Evolutionary conservation across 2,113 vertebrate species (phyloP).

Genomic region (Microcebus griseorufus): DNA sequence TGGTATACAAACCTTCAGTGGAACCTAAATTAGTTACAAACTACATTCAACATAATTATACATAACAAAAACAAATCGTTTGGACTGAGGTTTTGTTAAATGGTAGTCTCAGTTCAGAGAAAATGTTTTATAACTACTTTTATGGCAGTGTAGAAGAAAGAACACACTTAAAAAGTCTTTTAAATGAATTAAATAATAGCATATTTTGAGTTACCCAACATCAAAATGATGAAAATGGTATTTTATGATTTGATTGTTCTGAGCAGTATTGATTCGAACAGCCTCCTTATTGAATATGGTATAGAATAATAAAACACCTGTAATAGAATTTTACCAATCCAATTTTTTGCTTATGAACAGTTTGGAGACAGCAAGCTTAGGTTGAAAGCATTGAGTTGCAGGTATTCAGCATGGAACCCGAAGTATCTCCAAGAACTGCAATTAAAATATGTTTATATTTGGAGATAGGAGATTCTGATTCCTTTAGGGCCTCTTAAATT

Average conservation of each 20-base stretch:
- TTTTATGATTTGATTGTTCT: constrained; percentile 34
- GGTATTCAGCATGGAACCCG: neutral
- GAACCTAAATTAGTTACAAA: neutral
- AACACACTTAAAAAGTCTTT: neutral
- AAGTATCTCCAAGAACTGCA: neutral
- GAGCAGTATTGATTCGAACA: constrained; percentile 30
- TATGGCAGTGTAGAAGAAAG: neutral
- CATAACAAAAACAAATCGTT: neutral
- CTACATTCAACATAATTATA: neutral
- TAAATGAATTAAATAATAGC: constrained; percentile 37
- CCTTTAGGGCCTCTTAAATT: neutral
- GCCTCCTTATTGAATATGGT: neutral
- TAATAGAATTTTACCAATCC: neutral
- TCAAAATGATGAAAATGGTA: constrained; percentile 17
- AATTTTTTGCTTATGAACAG: constrained; percentile 29
- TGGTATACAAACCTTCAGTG: neutral
- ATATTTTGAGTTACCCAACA: neutral
- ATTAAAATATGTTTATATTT: constrained; percentile 11
- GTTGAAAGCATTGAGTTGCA: constrained; percentile 10
- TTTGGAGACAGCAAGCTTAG: neutral
- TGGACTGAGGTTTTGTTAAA: neutral
- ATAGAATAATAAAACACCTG: neutral
- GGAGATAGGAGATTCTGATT: constrained; percentile 13
- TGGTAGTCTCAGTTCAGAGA: neutral
- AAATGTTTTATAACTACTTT: neutral